These are phyloP conservation scores for Raja brachyura DNA, from an alignment of 2,113 vertebrate genomes.

Conservation along the genomic window DNA sequence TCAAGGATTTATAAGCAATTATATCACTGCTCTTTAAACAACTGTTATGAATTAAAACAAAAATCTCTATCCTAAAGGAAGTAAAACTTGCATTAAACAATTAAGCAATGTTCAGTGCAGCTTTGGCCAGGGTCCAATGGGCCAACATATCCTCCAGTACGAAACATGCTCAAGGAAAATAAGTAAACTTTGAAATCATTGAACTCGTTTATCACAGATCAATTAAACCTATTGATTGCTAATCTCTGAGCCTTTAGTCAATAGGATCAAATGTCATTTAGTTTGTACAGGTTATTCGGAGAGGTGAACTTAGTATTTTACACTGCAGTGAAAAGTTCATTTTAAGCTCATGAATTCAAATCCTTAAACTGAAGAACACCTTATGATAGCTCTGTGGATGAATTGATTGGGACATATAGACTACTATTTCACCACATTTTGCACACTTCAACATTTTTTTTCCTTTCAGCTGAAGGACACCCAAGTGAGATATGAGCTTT, in stretches of 20 bases:
- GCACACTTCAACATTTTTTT: conserved; percentile 28
- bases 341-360: conserved; percentile 6
- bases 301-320: background rate
- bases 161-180: background rate
- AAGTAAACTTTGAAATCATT: background rate
- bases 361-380: conserved; percentile 8
- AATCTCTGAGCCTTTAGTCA: background rate
- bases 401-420: background rate
- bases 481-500: conserved; percentile 28
- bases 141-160: background rate
- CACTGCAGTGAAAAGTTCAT: too few relatives aligned
- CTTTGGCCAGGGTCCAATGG: background rate
- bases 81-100: background rate
- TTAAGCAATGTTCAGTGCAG: background rate
- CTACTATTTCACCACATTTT: conserved; percentile 24
- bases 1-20: background rate
- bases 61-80: background rate
- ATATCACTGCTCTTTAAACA: background rate
- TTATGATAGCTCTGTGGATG: background rate
- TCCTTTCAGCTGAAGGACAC: conserved; percentile 21
- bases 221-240: background rate
- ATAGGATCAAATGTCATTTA: background rate
- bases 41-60: background rate
- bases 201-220: background rate
- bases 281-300: background rate